Evolutionary conservation across 2,888 invertebrate genomes (phyloP).

Genomic region (Dendrolimus houi): DNA sequence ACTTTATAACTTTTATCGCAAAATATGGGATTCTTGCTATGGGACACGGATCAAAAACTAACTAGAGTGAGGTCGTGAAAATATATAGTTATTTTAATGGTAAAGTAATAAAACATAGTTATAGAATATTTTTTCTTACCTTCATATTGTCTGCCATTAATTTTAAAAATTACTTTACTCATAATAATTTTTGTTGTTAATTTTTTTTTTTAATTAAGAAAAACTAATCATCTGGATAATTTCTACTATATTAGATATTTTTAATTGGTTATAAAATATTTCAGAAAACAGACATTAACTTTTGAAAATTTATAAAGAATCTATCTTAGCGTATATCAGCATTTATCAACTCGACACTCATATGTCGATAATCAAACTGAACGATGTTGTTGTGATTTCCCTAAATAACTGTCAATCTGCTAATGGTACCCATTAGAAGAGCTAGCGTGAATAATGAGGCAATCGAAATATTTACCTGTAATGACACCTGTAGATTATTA

Average conservation of each 20-base stretch:
- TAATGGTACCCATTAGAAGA: not conserved
- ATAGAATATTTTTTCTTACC: not conserved
- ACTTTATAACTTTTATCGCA: too few species aligned
- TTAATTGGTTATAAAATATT: too few species aligned
- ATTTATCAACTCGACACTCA: not conserved
- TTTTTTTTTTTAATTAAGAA: too few species aligned
- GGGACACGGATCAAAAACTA: too few species aligned
- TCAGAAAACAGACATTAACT: too few species aligned
- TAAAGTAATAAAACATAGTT: too few species aligned
- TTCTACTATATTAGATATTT: too few species aligned
- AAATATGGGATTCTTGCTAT: too few species aligned
- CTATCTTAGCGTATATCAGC: not conserved
- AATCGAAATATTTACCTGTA: not conserved
- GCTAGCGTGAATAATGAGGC: not conserved
- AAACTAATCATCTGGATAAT: too few species aligned
- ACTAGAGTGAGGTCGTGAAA: too few species aligned
- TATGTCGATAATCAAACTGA: not conserved
- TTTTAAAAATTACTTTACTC: not conserved
- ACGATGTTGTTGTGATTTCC: not conserved
- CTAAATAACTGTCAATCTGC: not conserved
- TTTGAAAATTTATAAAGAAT: not conserved
- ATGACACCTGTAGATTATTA: not conserved
- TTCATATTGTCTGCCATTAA: not conserved
- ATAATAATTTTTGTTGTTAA: not conserved
- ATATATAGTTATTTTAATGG: too few species aligned